Evolutionary conservation across 2,888 invertebrate species (phyloP).

Genomic region (Clepsis dumicolana): DNA sequence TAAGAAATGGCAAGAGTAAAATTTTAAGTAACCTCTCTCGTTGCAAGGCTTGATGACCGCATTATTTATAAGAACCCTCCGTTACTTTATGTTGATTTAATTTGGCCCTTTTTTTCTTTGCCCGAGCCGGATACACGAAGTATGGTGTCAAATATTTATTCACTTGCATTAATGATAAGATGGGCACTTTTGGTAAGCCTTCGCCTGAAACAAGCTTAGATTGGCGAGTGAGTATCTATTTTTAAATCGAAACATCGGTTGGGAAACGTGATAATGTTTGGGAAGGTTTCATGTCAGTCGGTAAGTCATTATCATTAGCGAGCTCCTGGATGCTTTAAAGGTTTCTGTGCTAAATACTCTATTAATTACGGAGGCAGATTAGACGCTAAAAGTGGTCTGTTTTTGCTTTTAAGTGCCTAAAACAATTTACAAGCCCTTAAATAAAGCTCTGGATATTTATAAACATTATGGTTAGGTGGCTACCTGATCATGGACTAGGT

Average conservation of each 20-base stretch:
- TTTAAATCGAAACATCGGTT: slow-evolving; percentile 5
- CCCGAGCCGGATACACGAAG: slow-evolving; percentile 40
- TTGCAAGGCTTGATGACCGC: slow-evolving; percentile 57
- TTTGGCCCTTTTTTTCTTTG: slow-evolving; percentile 55
- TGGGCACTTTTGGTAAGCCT: slow-evolving; percentile 33
- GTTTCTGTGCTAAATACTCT: neutral
- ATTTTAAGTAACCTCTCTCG: slow-evolving; percentile 52
- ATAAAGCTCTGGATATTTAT: neutral
- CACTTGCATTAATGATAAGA: slow-evolving; percentile 37
- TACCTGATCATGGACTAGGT: neutral
- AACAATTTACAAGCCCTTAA: neutral
- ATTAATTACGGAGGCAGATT: neutral
- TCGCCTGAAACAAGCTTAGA: neutral
- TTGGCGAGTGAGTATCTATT: slow-evolving; percentile 15
- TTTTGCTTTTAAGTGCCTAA: neutral
- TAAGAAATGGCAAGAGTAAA: slow-evolving; percentile 56
- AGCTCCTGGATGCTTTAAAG: neutral
- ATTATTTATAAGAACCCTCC: slow-evolving; percentile 62
- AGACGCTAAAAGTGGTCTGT: neutral
- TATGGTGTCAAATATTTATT: slow-evolving; percentile 42
- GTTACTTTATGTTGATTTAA: slow-evolving; percentile 60
- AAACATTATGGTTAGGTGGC: no score
- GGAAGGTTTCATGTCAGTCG: slow-evolving; percentile 3
- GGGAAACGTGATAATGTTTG: neutral
- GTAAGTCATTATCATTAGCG: slow-evolving; percentile 9